Percentiles rank a stretch among this genome's conserved stretches.
phyloP scores from a whole-genome alignment of 1,140 invertebrate species.

The Psilanteris sp. region DNA sequence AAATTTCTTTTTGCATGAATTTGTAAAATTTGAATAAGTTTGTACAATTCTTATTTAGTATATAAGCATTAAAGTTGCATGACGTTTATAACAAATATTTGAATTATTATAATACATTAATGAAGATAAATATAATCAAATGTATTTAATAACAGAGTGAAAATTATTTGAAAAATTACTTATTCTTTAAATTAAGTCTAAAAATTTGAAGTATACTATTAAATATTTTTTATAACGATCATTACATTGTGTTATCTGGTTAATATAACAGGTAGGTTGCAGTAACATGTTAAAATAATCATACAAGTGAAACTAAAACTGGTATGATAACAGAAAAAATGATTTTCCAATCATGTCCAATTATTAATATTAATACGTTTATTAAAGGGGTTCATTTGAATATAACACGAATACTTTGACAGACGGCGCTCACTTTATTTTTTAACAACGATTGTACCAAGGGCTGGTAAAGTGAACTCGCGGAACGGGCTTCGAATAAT shows the following conservation, averaged over 20 bases:
- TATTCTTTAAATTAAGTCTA: too few species aligned
- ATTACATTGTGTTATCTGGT: slow-evolving; percentile 48
- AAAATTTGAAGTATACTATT: too few species aligned
- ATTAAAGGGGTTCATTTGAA: slow-evolving; percentile 55
- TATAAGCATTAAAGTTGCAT: too few species aligned
- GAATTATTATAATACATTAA: too few species aligned
- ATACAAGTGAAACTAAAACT: slow-evolving; percentile 9
- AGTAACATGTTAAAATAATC: slow-evolving; percentile 24
- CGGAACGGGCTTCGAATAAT: slow-evolving; percentile 80
- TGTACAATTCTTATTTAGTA: too few species aligned
- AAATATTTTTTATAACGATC: too few species aligned
- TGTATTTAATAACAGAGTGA: too few species aligned
- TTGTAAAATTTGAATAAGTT: too few species aligned
- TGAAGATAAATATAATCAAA: too few species aligned
- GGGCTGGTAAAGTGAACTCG: slow-evolving; percentile 78
- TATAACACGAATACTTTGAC: slow-evolving; percentile 61
- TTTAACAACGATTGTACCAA: slow-evolving; percentile 77
- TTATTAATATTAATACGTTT: slow-evolving; percentile 51
- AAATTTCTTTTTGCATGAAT: too few species aligned
- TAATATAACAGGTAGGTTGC: not conserved
- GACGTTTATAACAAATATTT: too few species aligned
- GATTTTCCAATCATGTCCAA: slow-evolving; percentile 32
- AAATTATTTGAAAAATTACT: too few species aligned
- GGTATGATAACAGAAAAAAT: slow-evolving; percentile 16
- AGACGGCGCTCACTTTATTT: slow-evolving; percentile 62